Conservation (phyloP, 2,888 invertebrate genomes). For the Idaea biselata region DNA sequence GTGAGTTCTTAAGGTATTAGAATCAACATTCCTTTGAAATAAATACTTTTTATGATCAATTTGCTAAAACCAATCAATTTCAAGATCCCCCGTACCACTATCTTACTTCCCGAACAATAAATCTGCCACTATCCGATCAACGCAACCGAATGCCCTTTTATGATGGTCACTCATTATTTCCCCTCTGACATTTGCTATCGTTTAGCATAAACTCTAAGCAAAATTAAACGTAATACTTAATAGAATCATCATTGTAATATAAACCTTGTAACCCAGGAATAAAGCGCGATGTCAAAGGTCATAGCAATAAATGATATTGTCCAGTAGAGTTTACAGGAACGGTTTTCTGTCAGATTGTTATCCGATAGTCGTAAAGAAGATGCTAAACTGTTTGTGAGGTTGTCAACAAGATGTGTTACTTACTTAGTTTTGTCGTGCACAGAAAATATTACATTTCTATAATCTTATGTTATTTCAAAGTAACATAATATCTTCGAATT, state of each 20-base stretch:
- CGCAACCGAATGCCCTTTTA: conserved; percentile 41
- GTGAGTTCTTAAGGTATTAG: too few species aligned
- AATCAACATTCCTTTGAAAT: too few species aligned
- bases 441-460: conserved; percentile 23
- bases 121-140: conserved; percentile 40
- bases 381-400: conserved; percentile 34
- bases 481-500: not conserved
- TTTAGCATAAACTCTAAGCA: conserved; percentile 34
- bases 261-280: conserved; percentile 21
- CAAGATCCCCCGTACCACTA: conserved; percentile 6
- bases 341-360: conserved; percentile 43
- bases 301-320: conserved; percentile 13
- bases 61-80: too few species aligned
- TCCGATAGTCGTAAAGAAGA: conserved; percentile 41
- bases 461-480: conserved; percentile 17
- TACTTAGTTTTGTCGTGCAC: conserved; percentile 28
- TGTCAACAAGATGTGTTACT: conserved; percentile 40
- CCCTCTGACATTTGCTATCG: conserved; percentile 47
- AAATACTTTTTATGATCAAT: too few species aligned
- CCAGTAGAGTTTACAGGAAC: conserved; percentile 26
- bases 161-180: conserved; percentile 45
- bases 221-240: conserved; percentile 1
- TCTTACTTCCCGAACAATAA: conserved; percentile 47
- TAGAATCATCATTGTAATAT: conserved; percentile 11
- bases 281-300: conserved; percentile 16